phyloP scores from a whole-genome alignment of 2,888 invertebrate species.

The Formica aserva region DNA sequence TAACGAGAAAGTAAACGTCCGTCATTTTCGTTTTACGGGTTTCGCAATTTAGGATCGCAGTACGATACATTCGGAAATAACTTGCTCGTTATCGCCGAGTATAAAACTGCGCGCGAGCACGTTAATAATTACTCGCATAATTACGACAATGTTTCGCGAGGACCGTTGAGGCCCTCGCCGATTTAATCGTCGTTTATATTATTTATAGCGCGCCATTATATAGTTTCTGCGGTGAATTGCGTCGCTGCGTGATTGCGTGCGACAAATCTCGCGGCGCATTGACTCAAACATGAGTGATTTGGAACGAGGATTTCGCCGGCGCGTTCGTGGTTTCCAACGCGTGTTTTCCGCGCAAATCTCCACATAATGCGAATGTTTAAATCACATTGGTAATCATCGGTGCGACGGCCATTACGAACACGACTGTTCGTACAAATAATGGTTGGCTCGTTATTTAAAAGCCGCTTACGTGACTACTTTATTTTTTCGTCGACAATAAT shows the following conservation, averaged over 20 bases:
- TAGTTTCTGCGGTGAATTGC: constrained; percentile 46
- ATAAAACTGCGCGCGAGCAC: constrained; percentile 40
- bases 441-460: constrained; percentile 41
- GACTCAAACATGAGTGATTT: constrained; percentile 49
- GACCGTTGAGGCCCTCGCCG: background rate
- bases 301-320: constrained; percentile 40
- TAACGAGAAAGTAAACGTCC: constrained; percentile 40
- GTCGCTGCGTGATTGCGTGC: constrained; percentile 48
- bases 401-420: constrained; percentile 26
- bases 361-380: constrained; percentile 49
- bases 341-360: constrained; percentile 52
- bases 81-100: constrained; percentile 9
- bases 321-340: constrained; percentile 29
- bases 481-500: constrained; percentile 40
- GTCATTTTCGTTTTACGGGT: constrained; percentile 33
- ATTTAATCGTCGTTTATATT: constrained; percentile 52
- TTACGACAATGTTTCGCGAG: constrained; percentile 23
- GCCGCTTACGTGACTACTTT: constrained; percentile 23
- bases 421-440: constrained; percentile 27
- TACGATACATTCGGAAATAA: constrained; percentile 40
- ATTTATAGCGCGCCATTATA: constrained; percentile 54
- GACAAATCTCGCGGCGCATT: constrained; percentile 54
- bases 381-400: constrained; percentile 48
- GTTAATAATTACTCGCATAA: constrained; percentile 51
- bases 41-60: constrained; percentile 33